Evolutionary conservation across 2,797 vertebrate genomes (phyloP), one percentile per base, ranked within the genome.

Genomic region (Onychomys torridus): DNA sequence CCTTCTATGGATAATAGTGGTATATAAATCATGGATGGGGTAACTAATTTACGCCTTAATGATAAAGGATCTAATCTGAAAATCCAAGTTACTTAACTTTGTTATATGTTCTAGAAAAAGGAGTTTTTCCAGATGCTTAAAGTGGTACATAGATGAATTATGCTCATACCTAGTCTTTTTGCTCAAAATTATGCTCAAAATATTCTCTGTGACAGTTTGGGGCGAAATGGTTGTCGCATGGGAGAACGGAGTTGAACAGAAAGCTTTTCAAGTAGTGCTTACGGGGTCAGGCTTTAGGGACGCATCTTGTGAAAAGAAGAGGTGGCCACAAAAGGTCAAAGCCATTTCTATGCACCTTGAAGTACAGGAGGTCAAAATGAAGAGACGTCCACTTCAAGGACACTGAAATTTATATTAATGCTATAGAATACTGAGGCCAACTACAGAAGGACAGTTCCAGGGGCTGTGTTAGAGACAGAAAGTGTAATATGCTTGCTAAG

Each of bases 141-240:
- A 94, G 59, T 76, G 65, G 43, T 95, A 94, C 32, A 85, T 85
- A 40, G 40, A 65, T 25, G 2, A 77, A 89, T 87, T 91, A 94
- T 63, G 88, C 90, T 90, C 89, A 91, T 49, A 91, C 83, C 89
- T 89, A 49, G 86, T 86, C 83, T 95, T 90, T 96, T n/a, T n/a
- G n/a, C n/a, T n/a, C n/a, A n/a, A n/a, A n/a, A n/a, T n/a, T n/a
- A n/a, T n/a, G n/a, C n/a, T n/a, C 85, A 93, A 93, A 96, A 90
- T 94, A 96, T 95, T 97, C 92, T 96, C 89, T 52, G 73, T 91
- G 89, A 96, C 89, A 97, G 85, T 84, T 86, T 32, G 37, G 87
- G 76, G 65, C 46, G 82, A 95, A 95, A 83, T 59, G 83, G 83
- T 67, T 83, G 93, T 91, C 92, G 79, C 79, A 71, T 34, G 37